These are phyloP conservation scores for Cheilosia grossa DNA, from an alignment of 2,888 invertebrate genomes.

Conservation along the genomic window DNA sequence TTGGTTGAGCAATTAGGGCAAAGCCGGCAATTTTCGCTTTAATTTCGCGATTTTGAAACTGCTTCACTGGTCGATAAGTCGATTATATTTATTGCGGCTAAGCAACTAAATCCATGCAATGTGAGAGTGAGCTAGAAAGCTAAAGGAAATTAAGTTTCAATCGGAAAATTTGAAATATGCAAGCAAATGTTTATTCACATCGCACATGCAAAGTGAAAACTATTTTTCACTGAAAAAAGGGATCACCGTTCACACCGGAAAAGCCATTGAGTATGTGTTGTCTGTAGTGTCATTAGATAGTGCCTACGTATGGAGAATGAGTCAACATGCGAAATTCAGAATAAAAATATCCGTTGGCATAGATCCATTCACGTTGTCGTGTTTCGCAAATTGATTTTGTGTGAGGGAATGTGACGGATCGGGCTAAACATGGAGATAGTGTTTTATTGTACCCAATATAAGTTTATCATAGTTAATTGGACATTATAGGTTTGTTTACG, in stretches of 20 bases:
- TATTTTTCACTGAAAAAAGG: constrained; percentile 15
- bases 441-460: neutral
- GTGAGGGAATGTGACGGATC: neutral
- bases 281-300: neutral
- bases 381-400: constrained; percentile 36
- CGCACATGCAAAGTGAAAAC: constrained; percentile 2
- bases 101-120: constrained; percentile 5
- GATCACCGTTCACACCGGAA: neutral
- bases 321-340: constrained; percentile 16
- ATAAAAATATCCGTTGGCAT: constrained; percentile 2
- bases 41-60: constrained; percentile 7
- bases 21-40: constrained; percentile 12
- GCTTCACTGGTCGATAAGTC: neutral
- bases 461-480: neutral
- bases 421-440: neutral
- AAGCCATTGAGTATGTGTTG: neutral
- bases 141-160: constrained; percentile 3
- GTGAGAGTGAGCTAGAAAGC: constrained; percentile 1
- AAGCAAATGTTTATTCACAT: neutral
- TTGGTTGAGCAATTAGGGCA: constrained; percentile 35
- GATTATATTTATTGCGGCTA: neutral
- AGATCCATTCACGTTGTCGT: constrained; percentile 23
- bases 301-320: neutral
- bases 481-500: constrained; percentile 12
- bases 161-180: constrained; percentile 2